These are phyloP conservation scores for Alectoris magna DNA, from an alignment of 2,797 vertebrate species.

Conservation along the genomic window DNA sequence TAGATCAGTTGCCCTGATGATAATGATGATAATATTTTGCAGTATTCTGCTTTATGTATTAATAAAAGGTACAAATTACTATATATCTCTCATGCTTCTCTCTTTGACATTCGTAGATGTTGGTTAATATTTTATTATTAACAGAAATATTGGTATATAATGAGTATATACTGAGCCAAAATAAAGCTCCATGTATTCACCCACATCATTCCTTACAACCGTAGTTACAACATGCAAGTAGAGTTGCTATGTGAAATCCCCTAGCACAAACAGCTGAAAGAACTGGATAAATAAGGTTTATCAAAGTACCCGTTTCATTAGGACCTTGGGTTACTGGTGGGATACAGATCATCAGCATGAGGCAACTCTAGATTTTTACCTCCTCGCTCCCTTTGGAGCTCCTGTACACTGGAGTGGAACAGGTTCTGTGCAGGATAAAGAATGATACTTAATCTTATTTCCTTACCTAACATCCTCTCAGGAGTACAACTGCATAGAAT, in stretches of 20 bases:
- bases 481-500: not conserved
- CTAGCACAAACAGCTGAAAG: not conserved
- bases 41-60: not conserved
- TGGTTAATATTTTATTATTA: not conserved
- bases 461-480: not conserved
- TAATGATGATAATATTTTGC: not conserved
- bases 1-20: not conserved
- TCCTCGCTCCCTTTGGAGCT: not conserved
- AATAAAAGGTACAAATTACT: not conserved
- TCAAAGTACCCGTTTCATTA: not conserved
- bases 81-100: not conserved
- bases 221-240: not conserved
- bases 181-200: not conserved
- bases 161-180: not conserved
- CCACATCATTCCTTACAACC: not conserved
- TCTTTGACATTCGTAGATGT: not conserved
- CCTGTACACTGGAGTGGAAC: not conserved
- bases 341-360: not conserved
- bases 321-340: not conserved
- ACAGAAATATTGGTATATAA: not conserved
- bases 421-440: not conserved
- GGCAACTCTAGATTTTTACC: not conserved
- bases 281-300: not conserved
- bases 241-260: not conserved
- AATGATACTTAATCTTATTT: not conserved